Percentiles rank a stretch among this genome's conserved stretches.
These are phyloP conservation scores for Kryptopterus vitreolus DNA, from an alignment of 2,797 vertebrate species.

Conservation along the genomic window DNA sequence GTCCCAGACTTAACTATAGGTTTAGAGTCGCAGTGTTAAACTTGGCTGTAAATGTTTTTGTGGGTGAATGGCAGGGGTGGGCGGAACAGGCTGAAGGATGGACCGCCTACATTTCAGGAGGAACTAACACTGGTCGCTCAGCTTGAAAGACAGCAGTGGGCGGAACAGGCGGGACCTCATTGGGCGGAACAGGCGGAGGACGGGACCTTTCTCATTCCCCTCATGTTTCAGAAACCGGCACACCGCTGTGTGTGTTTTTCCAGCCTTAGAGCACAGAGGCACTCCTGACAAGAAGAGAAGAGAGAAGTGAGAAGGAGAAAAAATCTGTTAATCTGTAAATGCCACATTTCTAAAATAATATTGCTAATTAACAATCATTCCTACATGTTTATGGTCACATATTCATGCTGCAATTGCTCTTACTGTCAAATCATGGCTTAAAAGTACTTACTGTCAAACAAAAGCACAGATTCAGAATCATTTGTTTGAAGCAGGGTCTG, in stretches of 20 bases:
- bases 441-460: background rate
- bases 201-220: constrained; percentile 57
- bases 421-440: constrained; percentile 14
- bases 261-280: constrained; percentile 35
- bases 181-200: too few relatives aligned
- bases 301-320: constrained; percentile 6
- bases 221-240: constrained; percentile 54
- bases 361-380: background rate
- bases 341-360: background rate
- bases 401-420: constrained; percentile 11
- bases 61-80: constrained; percentile 33
- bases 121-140: constrained; percentile 48
- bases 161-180: too few relatives aligned
- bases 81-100: too few relatives aligned
- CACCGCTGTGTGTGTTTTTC: constrained; percentile 48
- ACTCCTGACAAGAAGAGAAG: constrained; percentile 13
- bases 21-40: constrained; percentile 36
- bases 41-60: constrained; percentile 38
- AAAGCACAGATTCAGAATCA: constrained; percentile 27
- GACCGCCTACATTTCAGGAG: constrained; percentile 6
- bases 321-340: constrained; percentile 8
- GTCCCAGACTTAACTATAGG: constrained; percentile 38
- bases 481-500: constrained; percentile 35
- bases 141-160: constrained; percentile 56
- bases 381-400: background rate